These are phyloP conservation scores for Yasuhikotakia modesta DNA, from an alignment of 2,797 vertebrate genomes.

Conservation along the genomic window DNA sequence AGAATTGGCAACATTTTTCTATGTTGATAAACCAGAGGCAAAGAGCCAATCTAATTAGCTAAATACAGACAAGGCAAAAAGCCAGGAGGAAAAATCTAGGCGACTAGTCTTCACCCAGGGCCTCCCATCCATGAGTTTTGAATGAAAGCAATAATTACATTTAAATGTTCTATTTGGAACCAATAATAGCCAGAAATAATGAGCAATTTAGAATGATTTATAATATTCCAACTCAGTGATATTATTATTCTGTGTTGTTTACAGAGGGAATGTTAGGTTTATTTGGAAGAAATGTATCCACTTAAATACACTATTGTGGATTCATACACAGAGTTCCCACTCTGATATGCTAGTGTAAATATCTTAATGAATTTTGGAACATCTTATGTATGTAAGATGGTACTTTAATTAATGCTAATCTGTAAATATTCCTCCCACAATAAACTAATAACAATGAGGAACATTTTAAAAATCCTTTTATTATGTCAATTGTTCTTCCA, in stretches of 20 bases:
- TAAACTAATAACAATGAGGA: not conserved
- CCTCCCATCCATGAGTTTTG: slow-evolving; percentile 48
- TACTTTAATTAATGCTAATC: not conserved
- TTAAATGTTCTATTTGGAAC: slow-evolving; percentile 57
- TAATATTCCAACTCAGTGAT: slow-evolving; percentile 20
- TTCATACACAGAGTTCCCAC: slow-evolving; percentile 14
- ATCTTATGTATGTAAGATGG: not conserved
- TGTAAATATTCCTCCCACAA: no score
- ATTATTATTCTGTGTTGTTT: slow-evolving; percentile 28
- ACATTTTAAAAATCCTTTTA: no score
- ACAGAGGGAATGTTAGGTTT: not conserved
- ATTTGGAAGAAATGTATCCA: slow-evolving; percentile 34
- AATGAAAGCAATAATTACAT: slow-evolving; percentile 48
- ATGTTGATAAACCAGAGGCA: slow-evolving; percentile 60
- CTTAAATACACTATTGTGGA: slow-evolving; percentile 23
- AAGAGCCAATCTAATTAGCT: slow-evolving; percentile 59
- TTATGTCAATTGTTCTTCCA: no score
- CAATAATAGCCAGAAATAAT: slow-evolving; percentile 41
- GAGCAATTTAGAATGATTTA: slow-evolving; percentile 43
- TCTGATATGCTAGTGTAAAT: slow-evolving; percentile 8
- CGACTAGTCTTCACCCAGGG: slow-evolving; percentile 52
- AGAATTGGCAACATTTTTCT: slow-evolving; percentile 52
- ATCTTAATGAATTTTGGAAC: not conserved
- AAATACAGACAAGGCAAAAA: slow-evolving; percentile 51
- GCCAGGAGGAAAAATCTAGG: slow-evolving; percentile 53